Base-by-base conservation (phyloP, 2,797 vertebrate genomes). In the Pristis pectinata region DNA sequence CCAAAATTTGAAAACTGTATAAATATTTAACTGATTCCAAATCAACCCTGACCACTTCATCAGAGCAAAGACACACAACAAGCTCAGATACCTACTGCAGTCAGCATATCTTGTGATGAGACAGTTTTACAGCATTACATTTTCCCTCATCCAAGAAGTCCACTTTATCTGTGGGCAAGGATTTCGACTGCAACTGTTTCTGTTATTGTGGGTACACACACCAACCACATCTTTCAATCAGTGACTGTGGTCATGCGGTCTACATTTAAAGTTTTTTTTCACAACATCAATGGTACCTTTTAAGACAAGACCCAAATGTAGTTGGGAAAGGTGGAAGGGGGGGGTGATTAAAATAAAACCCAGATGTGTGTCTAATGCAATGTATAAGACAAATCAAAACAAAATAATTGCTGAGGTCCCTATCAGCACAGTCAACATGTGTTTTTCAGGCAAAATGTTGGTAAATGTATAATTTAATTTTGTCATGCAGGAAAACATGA, bases 361-460 rank as follows among this genome's bases (percentile, higher is more conserved):
- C 70, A 93, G 64, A 93, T 93, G 70, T 34, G 44, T 17, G 13
- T 41, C 67, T 72, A 93, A 93, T 53, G 92, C 9, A 93, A 41
- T 93, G 92, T 93, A 93, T 34, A 93, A 72, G 72, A 92, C 49
- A 44, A 53, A 72, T 93, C 61, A 93, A 93, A 93, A 74, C 70
- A 93, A 93, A n/a, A 74, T 49, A 70, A 72, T 49, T 49, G 13
- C 67, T 34, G 41, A 91, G 59, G 67, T 93, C 92, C 70, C 44
- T 93, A 93, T 93, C 92, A 93, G 64, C 44, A 34, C 34, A 64
- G 59, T 64, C 59, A 91, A 37, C 67, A 93, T 72, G 64, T 44
- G 41, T 72, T 72, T 93, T 34, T 74, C 92, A 49, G 67, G 44
- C 67, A 93, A 93, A 93, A 93, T 74, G 44, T 93, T 74, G 22